phyloP scores from a whole-genome alignment of 2,888 invertebrate species.

The Xiphydria camelus region DNA sequence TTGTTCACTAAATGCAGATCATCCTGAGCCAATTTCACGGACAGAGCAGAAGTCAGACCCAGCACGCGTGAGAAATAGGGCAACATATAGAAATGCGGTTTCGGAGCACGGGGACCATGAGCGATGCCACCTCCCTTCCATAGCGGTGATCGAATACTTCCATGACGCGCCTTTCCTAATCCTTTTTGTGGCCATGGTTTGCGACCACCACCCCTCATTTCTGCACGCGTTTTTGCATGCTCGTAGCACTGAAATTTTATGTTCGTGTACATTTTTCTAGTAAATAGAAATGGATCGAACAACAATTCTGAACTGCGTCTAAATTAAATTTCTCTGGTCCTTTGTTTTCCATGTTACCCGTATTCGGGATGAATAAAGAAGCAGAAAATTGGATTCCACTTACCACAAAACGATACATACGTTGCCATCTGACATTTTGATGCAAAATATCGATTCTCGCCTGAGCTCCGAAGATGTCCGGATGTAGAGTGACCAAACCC shows the following conservation, averaged over 20 bases:
- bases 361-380: neutral
- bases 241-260: conserved; percentile 72
- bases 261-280: neutral
- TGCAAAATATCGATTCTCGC: conserved; percentile 88
- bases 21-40: conserved; percentile 93
- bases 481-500: conserved; percentile 88
- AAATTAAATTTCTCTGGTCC: no score
- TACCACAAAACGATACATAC: conserved; percentile 76
- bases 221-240: conserved; percentile 77
- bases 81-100: conserved; percentile 91
- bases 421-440: conserved; percentile 86
- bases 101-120: conserved; percentile 92
- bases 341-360: no score
- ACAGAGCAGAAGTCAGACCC: conserved; percentile 82
- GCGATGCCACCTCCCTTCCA: conserved; percentile 81
- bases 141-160: conserved; percentile 87
- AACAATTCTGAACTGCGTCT: no score
- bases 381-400: conserved; percentile 39
- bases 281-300: neutral
- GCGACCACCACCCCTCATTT: conserved; percentile 84
- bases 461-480: conserved; percentile 78
- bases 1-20: conserved; percentile 89
- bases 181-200: conserved; percentile 99
- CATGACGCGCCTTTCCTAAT: conserved; percentile 85
- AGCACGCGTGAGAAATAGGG: conserved; percentile 75